These are phyloP conservation scores for Doryteuthis pealeii DNA, from an alignment of 1,140 invertebrate species.

Conservation along the genomic window DNA sequence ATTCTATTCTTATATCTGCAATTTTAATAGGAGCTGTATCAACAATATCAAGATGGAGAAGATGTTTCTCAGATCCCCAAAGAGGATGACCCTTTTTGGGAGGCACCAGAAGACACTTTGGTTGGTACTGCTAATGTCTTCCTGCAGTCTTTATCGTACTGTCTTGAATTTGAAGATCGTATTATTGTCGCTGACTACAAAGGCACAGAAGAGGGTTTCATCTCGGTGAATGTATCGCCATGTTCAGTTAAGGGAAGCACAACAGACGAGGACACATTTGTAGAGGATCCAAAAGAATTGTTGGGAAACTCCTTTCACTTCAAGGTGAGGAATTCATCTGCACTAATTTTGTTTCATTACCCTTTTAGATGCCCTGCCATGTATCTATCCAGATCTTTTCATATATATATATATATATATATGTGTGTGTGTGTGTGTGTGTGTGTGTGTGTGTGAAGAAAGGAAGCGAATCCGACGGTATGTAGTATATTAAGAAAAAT, in stretches of 20 bases:
- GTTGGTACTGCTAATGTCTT: slow-evolving; percentile 59
- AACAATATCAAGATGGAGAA: slow-evolving; percentile 59
- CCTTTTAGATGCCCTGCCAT: too few species aligned
- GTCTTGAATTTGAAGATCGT: slow-evolving; percentile 58
- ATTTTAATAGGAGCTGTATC: slow-evolving; percentile 56
- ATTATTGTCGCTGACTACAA: slow-evolving; percentile 58
- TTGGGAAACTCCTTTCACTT: slow-evolving; percentile 56
- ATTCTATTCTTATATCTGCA: too few species aligned
- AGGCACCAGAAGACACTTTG: slow-evolving; percentile 58
- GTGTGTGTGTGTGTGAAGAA: too few species aligned
- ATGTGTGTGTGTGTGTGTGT: too few species aligned
- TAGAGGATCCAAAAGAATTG: slow-evolving; percentile 56
- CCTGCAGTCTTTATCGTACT: slow-evolving; percentile 57
- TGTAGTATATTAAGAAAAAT: too few species aligned
- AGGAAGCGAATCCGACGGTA: too few species aligned
- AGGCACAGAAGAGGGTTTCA: slow-evolving; percentile 55
- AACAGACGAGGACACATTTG: slow-evolving; percentile 55
- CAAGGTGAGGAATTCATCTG: slow-evolving; percentile 52
- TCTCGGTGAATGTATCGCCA: slow-evolving; percentile 56
- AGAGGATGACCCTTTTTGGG: slow-evolving; percentile 62
- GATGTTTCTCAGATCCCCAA: slow-evolving; percentile 46
- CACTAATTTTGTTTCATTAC: too few species aligned
- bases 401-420: too few species aligned
- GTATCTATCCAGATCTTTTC: too few species aligned
- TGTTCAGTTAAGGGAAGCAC: slow-evolving; percentile 58